Percentiles rank a stretch among this genome's conserved stretches.
These are phyloP conservation scores for Parazoanthus darwini DNA, from an alignment of 92 coral and sea anemone species.

Conservation along the genomic window DNA sequence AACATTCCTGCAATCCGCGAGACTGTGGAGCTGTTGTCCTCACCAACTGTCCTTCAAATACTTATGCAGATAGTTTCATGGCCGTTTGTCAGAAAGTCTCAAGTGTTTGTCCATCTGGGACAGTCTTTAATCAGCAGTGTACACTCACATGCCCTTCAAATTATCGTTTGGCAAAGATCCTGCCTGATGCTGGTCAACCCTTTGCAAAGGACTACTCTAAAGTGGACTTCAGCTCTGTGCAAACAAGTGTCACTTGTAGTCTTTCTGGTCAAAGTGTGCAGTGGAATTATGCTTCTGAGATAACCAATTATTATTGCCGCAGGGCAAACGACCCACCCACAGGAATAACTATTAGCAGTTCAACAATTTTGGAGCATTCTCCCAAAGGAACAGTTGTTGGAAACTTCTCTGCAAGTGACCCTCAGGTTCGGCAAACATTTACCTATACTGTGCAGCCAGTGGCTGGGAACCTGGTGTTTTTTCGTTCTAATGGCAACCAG, in stretches of 20 bases:
- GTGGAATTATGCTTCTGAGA: slow-evolving; percentile 62
- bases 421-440: slow-evolving; percentile 71
- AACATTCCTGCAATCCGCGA: slow-evolving; percentile 55
- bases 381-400: slow-evolving; percentile 70
- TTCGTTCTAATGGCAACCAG: slow-evolving; percentile 57
- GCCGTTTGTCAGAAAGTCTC: slow-evolving; percentile 61
- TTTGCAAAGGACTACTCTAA: slow-evolving; percentile 71
- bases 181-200: slow-evolving; percentile 51
- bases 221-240: slow-evolving; percentile 64
- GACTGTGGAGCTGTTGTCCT: slow-evolving; percentile 64
- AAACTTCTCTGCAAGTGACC: slow-evolving; percentile 61
- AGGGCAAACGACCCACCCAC: slow-evolving; percentile 87
- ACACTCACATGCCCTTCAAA: slow-evolving; percentile 55
- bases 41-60: slow-evolving; percentile 65
- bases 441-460: slow-evolving; percentile 62
- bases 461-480: slow-evolving; percentile 39
- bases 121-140: slow-evolving; percentile 53
- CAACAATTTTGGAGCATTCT: slow-evolving; percentile 66
- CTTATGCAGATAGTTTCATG: slow-evolving; percentile 71
- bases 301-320: slow-evolving; percentile 71
- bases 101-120: slow-evolving; percentile 62
- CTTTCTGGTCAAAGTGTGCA: slow-evolving; percentile 42
- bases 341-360: slow-evolving; percentile 48
- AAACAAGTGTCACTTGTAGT: slow-evolving; percentile 56
- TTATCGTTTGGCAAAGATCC: slow-evolving; percentile 73